phyloP scores from a whole-genome alignment of 2,797 vertebrate species.

The Morus bassanus region DNA sequence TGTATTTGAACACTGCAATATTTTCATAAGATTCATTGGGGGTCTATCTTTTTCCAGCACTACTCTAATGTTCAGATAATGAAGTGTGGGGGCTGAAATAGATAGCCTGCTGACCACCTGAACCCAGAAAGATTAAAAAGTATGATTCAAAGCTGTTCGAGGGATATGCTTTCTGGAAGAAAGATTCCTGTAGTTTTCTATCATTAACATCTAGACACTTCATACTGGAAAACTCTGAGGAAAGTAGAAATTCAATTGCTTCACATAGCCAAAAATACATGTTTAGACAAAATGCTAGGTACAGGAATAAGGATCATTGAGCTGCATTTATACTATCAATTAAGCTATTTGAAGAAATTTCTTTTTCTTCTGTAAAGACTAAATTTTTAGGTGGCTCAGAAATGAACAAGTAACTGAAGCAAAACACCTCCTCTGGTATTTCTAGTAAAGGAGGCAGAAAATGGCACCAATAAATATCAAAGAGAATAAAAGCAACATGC shows the following conservation, averaged over 20 bases:
- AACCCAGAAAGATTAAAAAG: slow-evolving; percentile 70
- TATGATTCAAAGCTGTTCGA: slow-evolving; percentile 18
- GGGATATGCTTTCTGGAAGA: slow-evolving; percentile 42
- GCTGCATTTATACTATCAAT: background rate
- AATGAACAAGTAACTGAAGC: background rate
- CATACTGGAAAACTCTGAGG: slow-evolving; percentile 46
- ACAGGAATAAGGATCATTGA: background rate
- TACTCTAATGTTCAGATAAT: slow-evolving; percentile 68
- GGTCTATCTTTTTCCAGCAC: slow-evolving; percentile 64
- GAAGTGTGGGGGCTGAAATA: slow-evolving; percentile 61
- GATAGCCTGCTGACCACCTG: slow-evolving; percentile 71
- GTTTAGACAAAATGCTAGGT: background rate
- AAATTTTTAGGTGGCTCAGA: background rate
- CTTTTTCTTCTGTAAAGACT: background rate
- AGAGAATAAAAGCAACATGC: background rate
- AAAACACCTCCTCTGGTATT: background rate
- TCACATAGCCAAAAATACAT: background rate
- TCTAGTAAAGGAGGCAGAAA: background rate
- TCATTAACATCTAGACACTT: slow-evolving; percentile 66
- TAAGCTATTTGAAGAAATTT: background rate
- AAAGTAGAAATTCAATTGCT: slow-evolving; percentile 13
- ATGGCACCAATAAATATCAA: background rate
- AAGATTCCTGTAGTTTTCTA: slow-evolving; percentile 40
- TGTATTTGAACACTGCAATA: slow-evolving; percentile 48
- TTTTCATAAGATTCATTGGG: slow-evolving; percentile 72